These are phyloP conservation scores for Troglohyphantes excavatus DNA, from an alignment of 2,888 invertebrate species.

Conservation along the genomic window DNA sequence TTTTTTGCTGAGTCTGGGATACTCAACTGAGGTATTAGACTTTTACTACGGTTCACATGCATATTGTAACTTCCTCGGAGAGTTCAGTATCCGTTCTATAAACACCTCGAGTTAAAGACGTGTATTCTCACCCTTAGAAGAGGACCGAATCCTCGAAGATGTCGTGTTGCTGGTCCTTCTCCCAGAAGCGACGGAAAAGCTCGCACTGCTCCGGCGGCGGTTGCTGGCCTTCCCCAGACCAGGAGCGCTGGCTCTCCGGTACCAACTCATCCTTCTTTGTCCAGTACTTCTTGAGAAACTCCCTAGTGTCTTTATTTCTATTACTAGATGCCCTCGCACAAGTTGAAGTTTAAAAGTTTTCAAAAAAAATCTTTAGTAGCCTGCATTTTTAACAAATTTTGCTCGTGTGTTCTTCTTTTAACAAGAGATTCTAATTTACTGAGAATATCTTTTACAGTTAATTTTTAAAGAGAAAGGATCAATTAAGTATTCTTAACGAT, in stretches of 20 bases:
- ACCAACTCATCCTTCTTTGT: conserved; percentile 49
- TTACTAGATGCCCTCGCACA: no score
- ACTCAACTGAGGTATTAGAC: no score
- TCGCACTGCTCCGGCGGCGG: conserved; percentile 48
- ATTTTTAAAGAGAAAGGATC: no score
- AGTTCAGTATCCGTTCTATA: no score
- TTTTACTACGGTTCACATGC: no score
- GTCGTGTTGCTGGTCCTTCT: conserved; percentile 52
- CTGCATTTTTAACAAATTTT: no score
- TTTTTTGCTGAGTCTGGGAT: no score
- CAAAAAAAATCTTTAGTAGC: not conserved
- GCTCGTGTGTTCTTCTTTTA: not conserved
- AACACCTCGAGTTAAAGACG: not conserved
- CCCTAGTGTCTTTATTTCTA: not conserved
- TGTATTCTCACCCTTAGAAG: conserved; percentile 49
- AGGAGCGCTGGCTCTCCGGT: conserved; percentile 58
- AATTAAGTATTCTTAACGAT: no score
- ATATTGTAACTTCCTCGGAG: no score
- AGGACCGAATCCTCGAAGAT: conserved; percentile 46
- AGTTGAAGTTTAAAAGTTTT: not conserved
- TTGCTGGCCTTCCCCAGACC: conserved; percentile 37
- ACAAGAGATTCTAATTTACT: not conserved
- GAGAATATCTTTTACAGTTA: no score
- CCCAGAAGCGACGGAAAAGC: conserved; percentile 2
- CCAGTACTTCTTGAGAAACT: not conserved